phyloP scores from a whole-genome alignment of 92 coral and sea anemone genomes.

The Isaurus tuberculatus region DNA sequence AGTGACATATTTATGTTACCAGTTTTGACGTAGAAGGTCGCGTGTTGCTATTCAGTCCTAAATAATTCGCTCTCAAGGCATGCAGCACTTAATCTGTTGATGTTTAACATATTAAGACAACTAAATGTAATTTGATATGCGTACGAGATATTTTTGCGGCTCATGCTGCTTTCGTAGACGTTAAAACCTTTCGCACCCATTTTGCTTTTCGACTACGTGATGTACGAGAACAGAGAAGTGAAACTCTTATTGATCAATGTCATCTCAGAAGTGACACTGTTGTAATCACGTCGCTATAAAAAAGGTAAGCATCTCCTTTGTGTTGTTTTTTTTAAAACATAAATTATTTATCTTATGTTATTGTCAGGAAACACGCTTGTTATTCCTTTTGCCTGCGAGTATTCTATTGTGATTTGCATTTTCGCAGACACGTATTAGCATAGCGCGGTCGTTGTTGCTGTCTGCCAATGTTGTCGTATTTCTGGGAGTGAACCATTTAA shows the following conservation, averaged over 20 bases:
- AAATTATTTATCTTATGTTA: constrained; percentile 28
- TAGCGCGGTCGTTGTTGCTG: constrained; percentile 32
- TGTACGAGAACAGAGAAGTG: background rate
- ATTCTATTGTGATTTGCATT: constrained; percentile 48
- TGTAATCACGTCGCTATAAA: background rate
- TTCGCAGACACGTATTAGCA: constrained; percentile 44
- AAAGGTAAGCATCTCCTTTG: constrained; percentile 33
- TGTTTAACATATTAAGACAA: constrained; percentile 27
- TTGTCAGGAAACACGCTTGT: constrained; percentile 40
- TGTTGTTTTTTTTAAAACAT: background rate
- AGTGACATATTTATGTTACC: background rate
- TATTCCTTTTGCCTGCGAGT: constrained; percentile 20
- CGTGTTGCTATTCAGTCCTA: background rate
- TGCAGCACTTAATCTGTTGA: constrained; percentile 1
- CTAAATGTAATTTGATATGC: constrained; percentile 43
- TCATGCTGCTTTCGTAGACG: constrained; percentile 9
- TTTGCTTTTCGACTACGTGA: background rate
- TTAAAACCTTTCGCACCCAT: background rate
- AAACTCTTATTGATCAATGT: background rate
- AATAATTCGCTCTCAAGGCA: background rate
- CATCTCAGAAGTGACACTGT: background rate
- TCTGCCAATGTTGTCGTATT: constrained; percentile 23
- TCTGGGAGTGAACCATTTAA: constrained; percentile 34
- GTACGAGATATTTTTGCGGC: background rate
- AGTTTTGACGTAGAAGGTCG: background rate